Evolutionary conservation across 23 tunicate genomes (phyloP), one percentile per base, ranked within the genome.

Genomic region (Ciona savignyi): DNA sequence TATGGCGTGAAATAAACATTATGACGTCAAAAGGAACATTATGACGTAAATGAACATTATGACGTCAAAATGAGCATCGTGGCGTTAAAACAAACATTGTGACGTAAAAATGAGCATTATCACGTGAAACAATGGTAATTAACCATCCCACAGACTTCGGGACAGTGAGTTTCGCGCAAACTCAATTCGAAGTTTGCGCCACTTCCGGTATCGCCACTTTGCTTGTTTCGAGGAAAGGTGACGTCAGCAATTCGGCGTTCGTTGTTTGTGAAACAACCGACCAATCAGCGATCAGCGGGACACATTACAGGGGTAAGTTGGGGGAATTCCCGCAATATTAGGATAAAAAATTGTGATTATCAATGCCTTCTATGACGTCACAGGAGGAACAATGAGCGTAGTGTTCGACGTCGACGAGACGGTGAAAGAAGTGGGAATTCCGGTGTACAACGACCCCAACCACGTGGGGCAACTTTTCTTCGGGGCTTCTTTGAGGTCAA

Each of bases 131-230:
- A n/a, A n/a, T n/a, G n/a, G n/a, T n/a, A n/a, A n/a, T n/a, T n/a
- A n/a, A n/a, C n/a, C n/a, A n/a, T n/a, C n/a, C n/a, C n/a, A n/a
- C 72, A 91, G 97, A 91, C 75, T 63, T 75, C 24, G 97, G 97
- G 29, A 64, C 79, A 2, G 91, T 91, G 25, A 71, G 80, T 63
- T 91, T 91, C 65, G 97, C 91, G 1, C 97, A 91, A 60, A 34
- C 91, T 0, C 83, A 85, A 20, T 84, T 91, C 62, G 97, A 91
- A 68, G 86, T 88, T 63, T 65, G 80, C 35, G 97, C 97, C 15
- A 75, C 97, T 23, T 60, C 83, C 22, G 97, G 97, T 31, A 65
- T 84, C 30, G 97, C 77, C 2, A 91, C 83, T 1, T 67, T 91
- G 78, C 83, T 91, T 25, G 91, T 91, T 22, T 76, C 92, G 11